Conservation (phyloP, 2,888 invertebrate species). For the Brachyptera risi region DNA sequence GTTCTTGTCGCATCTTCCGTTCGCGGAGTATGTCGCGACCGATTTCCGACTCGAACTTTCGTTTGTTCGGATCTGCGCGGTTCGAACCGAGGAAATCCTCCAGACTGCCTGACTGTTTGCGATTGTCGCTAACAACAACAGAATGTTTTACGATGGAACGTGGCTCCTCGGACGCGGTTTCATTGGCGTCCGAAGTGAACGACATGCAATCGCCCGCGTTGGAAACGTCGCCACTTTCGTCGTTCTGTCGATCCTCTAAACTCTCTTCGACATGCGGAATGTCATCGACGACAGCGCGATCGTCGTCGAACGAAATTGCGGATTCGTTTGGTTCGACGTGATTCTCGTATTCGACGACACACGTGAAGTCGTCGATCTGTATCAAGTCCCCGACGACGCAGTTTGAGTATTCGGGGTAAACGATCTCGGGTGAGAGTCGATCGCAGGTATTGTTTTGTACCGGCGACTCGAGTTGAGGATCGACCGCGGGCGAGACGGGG, state of each 20-base stretch:
- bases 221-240: too few species aligned
- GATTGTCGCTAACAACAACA: neutral
- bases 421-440: neutral
- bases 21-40: constrained; percentile 48
- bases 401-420: neutral
- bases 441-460: too few species aligned
- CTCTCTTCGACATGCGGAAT: neutral
- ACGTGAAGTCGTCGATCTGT: neutral
- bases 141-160: too few species aligned
- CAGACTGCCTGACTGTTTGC: neutral
- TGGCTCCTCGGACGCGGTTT: neutral
- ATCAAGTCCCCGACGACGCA: neutral
- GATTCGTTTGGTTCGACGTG: neutral
- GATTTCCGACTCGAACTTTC: constrained; percentile 49
- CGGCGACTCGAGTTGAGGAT: too few species aligned
- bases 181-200: neutral
- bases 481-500: neutral
- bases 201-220: neutral
- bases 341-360: neutral
- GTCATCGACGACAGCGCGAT: too few species aligned
- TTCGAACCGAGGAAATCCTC: neutral
- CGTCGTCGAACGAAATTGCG: neutral
- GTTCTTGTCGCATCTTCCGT: constrained; percentile 46
- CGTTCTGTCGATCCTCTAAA: too few species aligned
- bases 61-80: constrained; percentile 35